Conservation (phyloP, 2,113 vertebrate genomes). For the Platichthys flesus region DNA sequence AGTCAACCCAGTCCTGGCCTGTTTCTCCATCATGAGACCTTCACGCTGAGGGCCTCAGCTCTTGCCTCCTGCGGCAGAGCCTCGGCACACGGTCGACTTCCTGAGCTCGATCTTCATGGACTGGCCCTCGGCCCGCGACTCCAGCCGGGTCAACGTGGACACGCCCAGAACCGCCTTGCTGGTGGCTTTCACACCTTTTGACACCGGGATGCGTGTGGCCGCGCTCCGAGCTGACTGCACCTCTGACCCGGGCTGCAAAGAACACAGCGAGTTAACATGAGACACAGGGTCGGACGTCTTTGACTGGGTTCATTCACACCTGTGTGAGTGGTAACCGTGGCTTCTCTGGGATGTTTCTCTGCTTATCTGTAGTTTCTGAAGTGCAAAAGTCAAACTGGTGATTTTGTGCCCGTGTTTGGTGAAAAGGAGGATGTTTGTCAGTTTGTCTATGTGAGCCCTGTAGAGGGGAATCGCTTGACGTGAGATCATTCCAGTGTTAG, state of each 20-base stretch:
- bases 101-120: slow-evolving; percentile 97
- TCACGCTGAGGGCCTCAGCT: slow-evolving; percentile 85
- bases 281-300: background rate
- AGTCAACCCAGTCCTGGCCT: background rate
- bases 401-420: background rate
- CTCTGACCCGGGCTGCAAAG: slow-evolving; percentile 87
- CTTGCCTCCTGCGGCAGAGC: slow-evolving; percentile 86
- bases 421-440: no score
- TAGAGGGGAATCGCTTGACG: background rate
- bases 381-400: background rate
- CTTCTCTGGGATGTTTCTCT: no score
- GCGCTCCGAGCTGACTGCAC: slow-evolving; percentile 86
- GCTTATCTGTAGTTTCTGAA: no score
- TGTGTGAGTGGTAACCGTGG: background rate
- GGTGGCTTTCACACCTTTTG: slow-evolving; percentile 94
- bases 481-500: slow-evolving; percentile 34
- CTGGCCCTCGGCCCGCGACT: slow-evolving; percentile 91
- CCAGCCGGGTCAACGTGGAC: slow-evolving; percentile 89
- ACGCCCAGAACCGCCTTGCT: slow-evolving; percentile 89
- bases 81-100: slow-evolving; percentile 87
- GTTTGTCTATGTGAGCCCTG: no score
- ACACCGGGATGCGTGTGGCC: slow-evolving; percentile 93
- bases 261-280: slow-evolving; percentile 3
- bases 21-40: slow-evolving; percentile 35
- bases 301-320: background rate